Evolutionary conservation across 2,888 invertebrate genomes (phyloP).

Genomic region (Lathronympha strigana): DNA sequence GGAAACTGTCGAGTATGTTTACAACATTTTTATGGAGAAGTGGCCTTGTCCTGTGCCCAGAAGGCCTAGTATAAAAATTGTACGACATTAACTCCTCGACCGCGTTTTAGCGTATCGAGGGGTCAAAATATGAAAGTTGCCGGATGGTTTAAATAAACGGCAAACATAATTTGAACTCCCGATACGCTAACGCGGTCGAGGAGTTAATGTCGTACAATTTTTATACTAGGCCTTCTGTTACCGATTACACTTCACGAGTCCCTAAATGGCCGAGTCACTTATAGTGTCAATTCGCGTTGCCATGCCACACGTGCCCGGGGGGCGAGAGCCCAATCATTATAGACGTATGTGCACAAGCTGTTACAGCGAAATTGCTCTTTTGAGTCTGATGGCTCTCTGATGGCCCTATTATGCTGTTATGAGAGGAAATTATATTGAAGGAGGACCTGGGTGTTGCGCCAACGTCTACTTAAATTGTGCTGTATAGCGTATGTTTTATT

Average conservation of each 20-base stretch:
- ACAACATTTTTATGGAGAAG: too few relatives aligned
- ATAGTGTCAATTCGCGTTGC: slow-evolving; percentile 9
- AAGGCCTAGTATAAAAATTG: too few relatives aligned
- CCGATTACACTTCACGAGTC: neutral
- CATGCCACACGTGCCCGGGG: slow-evolving; percentile 15
- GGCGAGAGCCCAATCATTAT: neutral
- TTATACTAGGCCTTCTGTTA: too few relatives aligned
- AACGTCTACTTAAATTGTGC: slow-evolving; percentile 5
- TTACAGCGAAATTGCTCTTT: neutral
- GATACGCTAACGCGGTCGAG: too few relatives aligned
- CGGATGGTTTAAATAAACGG: too few relatives aligned
- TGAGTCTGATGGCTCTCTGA: neutral
- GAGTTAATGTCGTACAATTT: too few relatives aligned
- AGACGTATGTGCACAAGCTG: neutral
- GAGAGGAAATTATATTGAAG: slow-evolving; percentile 3
- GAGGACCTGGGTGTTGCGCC: neutral
- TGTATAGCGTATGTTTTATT: neutral
- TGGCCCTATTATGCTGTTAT: slow-evolving; percentile 15
- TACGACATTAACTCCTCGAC: too few relatives aligned
- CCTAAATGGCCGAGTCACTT: slow-evolving; percentile 14
- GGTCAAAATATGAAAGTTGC: too few relatives aligned
- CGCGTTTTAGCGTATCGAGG: too few relatives aligned
- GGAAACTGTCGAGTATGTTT: too few relatives aligned
- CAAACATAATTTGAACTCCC: too few relatives aligned
- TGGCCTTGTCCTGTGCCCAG: too few relatives aligned